These are phyloP conservation scores for Rotaria socialis DNA, from an alignment of 2,888 invertebrate species.

Conservation along the genomic window DNA sequence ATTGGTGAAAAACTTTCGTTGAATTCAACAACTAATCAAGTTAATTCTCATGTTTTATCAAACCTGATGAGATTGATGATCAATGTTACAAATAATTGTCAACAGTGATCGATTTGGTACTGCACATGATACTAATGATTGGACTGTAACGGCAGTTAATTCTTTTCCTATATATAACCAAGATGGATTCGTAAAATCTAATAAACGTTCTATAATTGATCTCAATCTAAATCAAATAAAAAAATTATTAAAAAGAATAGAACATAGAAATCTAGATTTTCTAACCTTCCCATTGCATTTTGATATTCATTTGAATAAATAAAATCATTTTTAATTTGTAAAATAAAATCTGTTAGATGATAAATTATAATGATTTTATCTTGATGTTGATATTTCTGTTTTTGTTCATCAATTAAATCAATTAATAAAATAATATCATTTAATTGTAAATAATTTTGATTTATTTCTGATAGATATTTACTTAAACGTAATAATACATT, in stretches of 20 bases:
- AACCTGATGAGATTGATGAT: not conserved
- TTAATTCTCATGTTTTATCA: not conserved
- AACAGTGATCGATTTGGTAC: not conserved
- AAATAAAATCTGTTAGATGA: conserved; percentile 30
- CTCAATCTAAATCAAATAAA: not conserved
- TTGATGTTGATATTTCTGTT: not conserved
- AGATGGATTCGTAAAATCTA: not conserved
- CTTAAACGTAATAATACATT: not conserved
- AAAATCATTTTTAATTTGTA: conserved; percentile 9
- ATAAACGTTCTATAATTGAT: not conserved
- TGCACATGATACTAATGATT: not conserved
- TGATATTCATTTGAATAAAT: not conserved
- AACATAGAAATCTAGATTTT: not conserved
- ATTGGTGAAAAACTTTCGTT: too few species aligned
- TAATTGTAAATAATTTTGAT: not conserved
- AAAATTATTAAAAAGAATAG: not conserved
- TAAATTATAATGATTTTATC: not conserved
- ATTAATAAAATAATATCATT: not conserved
- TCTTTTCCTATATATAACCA: conserved; percentile 15
- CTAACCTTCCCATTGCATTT: not conserved
- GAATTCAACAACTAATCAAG: not conserved
- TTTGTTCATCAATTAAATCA: conserved; percentile 13
- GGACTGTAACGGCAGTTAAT: not conserved
- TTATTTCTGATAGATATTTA: not conserved
- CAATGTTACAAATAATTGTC: not conserved